phyloP scores from a whole-genome alignment of 2,797 vertebrate genomes.

The Carapus acus region DNA sequence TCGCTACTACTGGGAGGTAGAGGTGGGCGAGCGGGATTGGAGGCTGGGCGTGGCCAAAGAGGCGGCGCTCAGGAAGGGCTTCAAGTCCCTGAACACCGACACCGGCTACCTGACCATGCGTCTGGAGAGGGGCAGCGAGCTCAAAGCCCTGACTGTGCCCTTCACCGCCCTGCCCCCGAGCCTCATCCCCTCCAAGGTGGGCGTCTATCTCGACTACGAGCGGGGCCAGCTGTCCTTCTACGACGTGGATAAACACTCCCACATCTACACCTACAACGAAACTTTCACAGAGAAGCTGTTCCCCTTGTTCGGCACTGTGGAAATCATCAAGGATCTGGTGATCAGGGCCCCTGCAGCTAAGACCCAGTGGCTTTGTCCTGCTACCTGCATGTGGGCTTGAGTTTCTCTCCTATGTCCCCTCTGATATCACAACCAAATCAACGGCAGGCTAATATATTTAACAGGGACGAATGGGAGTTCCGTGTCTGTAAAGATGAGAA shows the following conservation, averaged over 20 bases:
- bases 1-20: slow-evolving; percentile 77
- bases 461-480: slow-evolving; percentile 37
- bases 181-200: slow-evolving; percentile 71
- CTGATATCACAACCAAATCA: slow-evolving; percentile 17
- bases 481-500: slow-evolving; percentile 38
- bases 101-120: slow-evolving; percentile 75
- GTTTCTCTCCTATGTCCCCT: neutral
- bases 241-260: slow-evolving; percentile 65
- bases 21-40: slow-evolving; percentile 77
- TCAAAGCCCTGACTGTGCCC: slow-evolving; percentile 77
- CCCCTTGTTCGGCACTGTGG: slow-evolving; percentile 76
- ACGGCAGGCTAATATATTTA: slow-evolving; percentile 38
- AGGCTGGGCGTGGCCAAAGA: slow-evolving; percentile 75
- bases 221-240: slow-evolving; percentile 76
- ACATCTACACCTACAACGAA: slow-evolving; percentile 79
- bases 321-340: slow-evolving; percentile 74
- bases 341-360: slow-evolving; percentile 63
- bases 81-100: slow-evolving; percentile 74
- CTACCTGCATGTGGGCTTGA: slow-evolving; percentile 70
- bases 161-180: slow-evolving; percentile 66
- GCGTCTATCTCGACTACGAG: slow-evolving; percentile 73
- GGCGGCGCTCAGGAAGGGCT: slow-evolving; percentile 74
- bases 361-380: slow-evolving; percentile 62
- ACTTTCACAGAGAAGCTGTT: slow-evolving; percentile 70
- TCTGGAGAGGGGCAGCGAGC: slow-evolving; percentile 74